Evolutionary conservation across 2,888 invertebrate genomes (phyloP), one percentile per base, ranked within the genome.

Genomic region (Tipula unca): DNA sequence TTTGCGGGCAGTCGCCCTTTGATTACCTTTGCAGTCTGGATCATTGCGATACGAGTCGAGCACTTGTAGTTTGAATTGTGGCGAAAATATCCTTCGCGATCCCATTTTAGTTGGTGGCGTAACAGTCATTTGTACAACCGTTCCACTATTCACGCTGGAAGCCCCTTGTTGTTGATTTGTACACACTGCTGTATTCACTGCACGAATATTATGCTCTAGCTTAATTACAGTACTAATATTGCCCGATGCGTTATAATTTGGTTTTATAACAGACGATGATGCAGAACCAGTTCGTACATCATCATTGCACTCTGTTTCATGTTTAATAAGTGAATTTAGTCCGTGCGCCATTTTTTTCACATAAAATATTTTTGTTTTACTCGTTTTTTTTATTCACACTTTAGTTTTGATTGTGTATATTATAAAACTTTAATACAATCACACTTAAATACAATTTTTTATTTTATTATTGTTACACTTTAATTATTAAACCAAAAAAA

Each of bases 1-100:
- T 91, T 97, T 97, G 89, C 97, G 93, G 86, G 97, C 97, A 20
- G 97, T 97, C 2, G 97, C 97, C 85, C 97, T 93, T 90, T 97
- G 97, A 91, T 97, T 97, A 85, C 96, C 96, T 89, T 96, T 95
- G 91, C 97, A 97, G 90, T 97, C 97, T 82, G 94, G 93, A 90
- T 97, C 97, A 88, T 94, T 94, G 87, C 96, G 93, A 90, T 96
- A 97, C 83, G 97, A 96, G 90, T 96, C 96, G 87, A 97, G 92
- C 88, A 97, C 97, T 93, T 96, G 96, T 87, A 97, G 92, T 91
- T 97, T 97, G 91, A 97, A 97, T 91, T 96, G 95, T 88, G 96
- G 96, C 89, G 97, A 95, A 91, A 97, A 97, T 89, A 97, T 97
- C 87, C 97, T 94, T 87, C 97, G 93, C 88, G 96, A 96, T 86